These are phyloP conservation scores for Chrosomus eos DNA, from an alignment of 2,797 vertebrate species.

Conservation along the genomic window DNA sequence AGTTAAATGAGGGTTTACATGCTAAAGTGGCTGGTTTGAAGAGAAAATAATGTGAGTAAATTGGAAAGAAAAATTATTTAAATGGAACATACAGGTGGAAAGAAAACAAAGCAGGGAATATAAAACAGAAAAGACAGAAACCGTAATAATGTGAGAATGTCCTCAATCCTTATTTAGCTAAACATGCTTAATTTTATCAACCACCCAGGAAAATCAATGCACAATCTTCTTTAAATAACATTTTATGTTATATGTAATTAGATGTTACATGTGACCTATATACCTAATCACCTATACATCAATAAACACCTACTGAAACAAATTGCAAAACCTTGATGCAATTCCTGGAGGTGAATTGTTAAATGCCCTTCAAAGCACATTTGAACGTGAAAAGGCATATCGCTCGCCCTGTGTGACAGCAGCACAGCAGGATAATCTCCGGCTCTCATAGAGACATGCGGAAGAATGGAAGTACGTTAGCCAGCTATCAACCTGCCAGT, in stretches of 20 bases:
- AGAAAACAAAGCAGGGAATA: background rate
- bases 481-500: constrained; percentile 50
- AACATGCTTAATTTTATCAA: background rate
- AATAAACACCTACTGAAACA: background rate
- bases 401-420: constrained; percentile 27
- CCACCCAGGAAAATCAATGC: background rate
- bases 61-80: background rate
- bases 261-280: background rate
- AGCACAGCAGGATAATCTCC: constrained; percentile 26
- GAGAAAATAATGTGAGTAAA: constrained; percentile 12
- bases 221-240: background rate
- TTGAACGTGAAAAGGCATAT: constrained; percentile 1
- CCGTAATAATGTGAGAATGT: background rate
- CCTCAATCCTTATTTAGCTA: background rate
- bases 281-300: background rate
- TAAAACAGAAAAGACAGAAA: background rate
- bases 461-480: constrained; percentile 39
- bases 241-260: too few species aligned
- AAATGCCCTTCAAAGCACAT: constrained; percentile 12
- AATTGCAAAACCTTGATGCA: background rate
- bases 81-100: background rate
- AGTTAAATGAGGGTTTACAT: constrained; percentile 26
- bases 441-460: constrained; percentile 24
- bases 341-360: background rate
- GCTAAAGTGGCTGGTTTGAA: constrained; percentile 13